phyloP scores from a whole-genome alignment of 2,888 invertebrate species.

The Sussaba pulchella region DNA sequence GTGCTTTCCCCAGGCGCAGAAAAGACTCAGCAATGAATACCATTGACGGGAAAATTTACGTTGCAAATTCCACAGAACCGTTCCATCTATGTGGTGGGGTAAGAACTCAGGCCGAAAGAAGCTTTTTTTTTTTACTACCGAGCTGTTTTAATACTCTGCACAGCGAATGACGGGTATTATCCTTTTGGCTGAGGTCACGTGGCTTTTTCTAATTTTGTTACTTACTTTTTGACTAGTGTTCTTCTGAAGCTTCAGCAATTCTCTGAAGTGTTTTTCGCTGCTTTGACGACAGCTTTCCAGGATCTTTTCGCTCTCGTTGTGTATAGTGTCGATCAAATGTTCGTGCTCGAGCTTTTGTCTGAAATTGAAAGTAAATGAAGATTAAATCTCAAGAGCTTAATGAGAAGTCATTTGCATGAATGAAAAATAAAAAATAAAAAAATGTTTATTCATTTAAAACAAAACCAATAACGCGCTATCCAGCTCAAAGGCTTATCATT shows the following conservation, averaged over 20 bases:
- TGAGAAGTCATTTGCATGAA: background rate
- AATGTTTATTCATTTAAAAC: background rate
- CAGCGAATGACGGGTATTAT: no score
- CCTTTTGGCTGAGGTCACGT: background rate
- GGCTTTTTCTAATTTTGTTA: background rate
- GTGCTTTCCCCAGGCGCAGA: background rate
- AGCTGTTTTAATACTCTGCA: no score
- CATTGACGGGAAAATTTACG: slow-evolving; percentile 20
- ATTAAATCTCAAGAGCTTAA: background rate
- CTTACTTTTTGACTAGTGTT: slow-evolving; percentile 63
- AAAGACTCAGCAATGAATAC: background rate
- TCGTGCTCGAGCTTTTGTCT: slow-evolving; percentile 52
- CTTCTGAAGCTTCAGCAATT: slow-evolving; percentile 65
- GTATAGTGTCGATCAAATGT: slow-evolving; percentile 35
- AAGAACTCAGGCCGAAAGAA: background rate
- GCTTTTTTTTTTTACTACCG: background rate
- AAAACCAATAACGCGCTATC: background rate
- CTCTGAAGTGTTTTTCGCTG: slow-evolving; percentile 64
- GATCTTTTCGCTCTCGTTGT: slow-evolving; percentile 64
- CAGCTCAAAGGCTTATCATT: background rate
- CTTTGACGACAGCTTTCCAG: slow-evolving; percentile 61
- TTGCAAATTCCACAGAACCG: slow-evolving; percentile 37
- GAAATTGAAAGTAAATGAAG: slow-evolving; percentile 22
- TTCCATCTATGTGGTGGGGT: background rate
- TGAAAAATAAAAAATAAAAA: background rate